These are phyloP conservation scores for Artibeus lituratus DNA, from an alignment of 2,797 vertebrate genomes.

Conservation along the genomic window DNA sequence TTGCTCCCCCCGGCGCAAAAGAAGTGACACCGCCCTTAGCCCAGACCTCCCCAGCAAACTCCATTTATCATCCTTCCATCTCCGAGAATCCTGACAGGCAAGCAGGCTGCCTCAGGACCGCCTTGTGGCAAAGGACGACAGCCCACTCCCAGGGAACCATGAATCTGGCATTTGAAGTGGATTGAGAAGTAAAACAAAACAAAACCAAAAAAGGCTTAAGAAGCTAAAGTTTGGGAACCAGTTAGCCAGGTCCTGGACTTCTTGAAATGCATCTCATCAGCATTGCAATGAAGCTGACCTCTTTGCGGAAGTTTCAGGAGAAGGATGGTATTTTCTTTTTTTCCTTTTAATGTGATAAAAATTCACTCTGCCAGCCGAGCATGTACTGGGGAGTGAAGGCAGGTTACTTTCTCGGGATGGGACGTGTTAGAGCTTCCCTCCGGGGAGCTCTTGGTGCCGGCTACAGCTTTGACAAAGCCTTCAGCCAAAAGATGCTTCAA, in stretches of 20 bases:
- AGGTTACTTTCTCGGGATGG: not conserved
- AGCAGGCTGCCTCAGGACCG: not conserved
- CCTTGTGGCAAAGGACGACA: not conserved
- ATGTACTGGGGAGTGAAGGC: not conserved
- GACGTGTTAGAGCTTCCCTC: not conserved
- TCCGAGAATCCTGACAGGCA: not conserved
- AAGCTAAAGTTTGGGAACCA: not conserved
- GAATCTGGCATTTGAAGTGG: not conserved
- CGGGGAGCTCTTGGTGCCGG: not conserved
- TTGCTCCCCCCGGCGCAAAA: not conserved
- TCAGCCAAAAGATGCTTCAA: not conserved
- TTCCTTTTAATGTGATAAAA: slow-evolving; percentile 1
- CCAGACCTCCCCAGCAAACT: not conserved
- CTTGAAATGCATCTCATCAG: not conserved
- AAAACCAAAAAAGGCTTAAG: not conserved
- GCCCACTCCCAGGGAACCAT: not conserved
- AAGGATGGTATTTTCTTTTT: not conserved
- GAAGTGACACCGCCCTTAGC: not conserved
- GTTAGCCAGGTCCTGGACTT: not conserved
- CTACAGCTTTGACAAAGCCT: not conserved
- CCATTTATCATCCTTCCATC: not conserved
- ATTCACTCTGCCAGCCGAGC: slow-evolving; percentile 8
- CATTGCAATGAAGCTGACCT: not conserved
- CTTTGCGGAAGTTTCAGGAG: not conserved
- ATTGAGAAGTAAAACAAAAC: not conserved